Evolutionary conservation across 1,140 invertebrate species (phyloP).

Genomic region (Drepana arcuata): DNA sequence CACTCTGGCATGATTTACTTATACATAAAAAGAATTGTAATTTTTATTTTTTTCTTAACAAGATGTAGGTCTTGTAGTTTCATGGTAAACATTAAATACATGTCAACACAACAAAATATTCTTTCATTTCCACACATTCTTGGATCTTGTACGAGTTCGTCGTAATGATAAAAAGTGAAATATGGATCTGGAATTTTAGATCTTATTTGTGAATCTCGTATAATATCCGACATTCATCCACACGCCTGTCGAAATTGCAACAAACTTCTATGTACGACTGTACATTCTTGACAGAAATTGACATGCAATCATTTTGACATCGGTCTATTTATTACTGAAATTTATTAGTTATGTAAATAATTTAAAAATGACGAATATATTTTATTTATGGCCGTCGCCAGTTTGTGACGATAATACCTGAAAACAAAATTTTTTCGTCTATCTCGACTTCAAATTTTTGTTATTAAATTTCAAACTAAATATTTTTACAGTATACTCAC

Average conservation of each 20-base stretch:
- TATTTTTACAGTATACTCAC: no score
- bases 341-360: no score
- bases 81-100: slow-evolving; percentile 69
- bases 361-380: no score
- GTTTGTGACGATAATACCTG: no score
- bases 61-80: slow-evolving; percentile 60
- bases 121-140: slow-evolving; percentile 51
- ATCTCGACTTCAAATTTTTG: no score
- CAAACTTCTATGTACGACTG: not conserved
- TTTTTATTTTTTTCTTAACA: slow-evolving; percentile 47
- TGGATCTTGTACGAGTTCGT: slow-evolving; percentile 1
- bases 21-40: slow-evolving; percentile 41
- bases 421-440: no score
- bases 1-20: slow-evolving; percentile 39
- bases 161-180: not conserved
- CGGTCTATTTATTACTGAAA: no score
- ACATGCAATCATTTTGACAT: not conserved
- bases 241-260: not conserved
- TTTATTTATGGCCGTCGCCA: no score
- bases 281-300: not conserved
- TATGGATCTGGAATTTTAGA: slow-evolving; percentile 10
- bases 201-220: slow-evolving; percentile 4
- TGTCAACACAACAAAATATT: slow-evolving; percentile 62
- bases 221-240: slow-evolving; percentile 1
- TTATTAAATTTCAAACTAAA: no score